These are phyloP conservation scores for Nomada lathburiana DNA, from an alignment of 2,888 invertebrate species.

Conservation along the genomic window DNA sequence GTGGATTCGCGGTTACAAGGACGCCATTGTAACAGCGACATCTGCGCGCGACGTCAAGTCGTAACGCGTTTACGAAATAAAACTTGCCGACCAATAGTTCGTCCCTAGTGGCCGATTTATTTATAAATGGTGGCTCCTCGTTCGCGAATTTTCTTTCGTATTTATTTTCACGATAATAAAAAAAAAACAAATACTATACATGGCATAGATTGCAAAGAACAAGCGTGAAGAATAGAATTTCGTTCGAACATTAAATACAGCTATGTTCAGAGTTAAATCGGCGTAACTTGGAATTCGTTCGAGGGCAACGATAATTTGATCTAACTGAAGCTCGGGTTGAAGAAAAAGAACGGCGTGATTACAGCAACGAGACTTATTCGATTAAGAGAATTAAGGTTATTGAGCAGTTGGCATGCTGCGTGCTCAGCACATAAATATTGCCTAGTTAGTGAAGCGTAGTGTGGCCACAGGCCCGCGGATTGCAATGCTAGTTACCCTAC, in stretches of 20 bases:
- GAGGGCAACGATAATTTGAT: conserved; percentile 2
- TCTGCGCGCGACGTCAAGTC: conserved; percentile 6
- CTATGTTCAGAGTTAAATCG: too few species aligned
- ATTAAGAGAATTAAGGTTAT: conserved; percentile 56
- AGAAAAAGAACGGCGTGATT: conserved; percentile 11
- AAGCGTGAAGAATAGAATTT: neutral
- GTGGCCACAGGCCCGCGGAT: conserved; percentile 40
- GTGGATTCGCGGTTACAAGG: conserved; percentile 24
- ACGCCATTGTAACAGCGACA: neutral
- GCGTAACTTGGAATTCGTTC: neutral
- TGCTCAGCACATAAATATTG: conserved; percentile 50
- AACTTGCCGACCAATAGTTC: neutral
- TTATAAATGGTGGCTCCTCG: too few species aligned
- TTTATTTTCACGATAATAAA: neutral
- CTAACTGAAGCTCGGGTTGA: conserved; percentile 3
- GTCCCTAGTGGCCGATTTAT: neutral
- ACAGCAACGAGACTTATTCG: conserved; percentile 42
- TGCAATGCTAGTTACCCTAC: conserved; percentile 29
- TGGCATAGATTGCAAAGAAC: neutral
- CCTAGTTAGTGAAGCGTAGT: conserved; percentile 37
- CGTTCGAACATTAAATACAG: neutral
- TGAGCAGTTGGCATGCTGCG: conserved; percentile 28
- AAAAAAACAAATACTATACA: neutral
- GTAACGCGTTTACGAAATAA: neutral
- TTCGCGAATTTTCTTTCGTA: too few species aligned